phyloP scores from a whole-genome alignment of 2,797 vertebrate genomes.

The Eremophila alpestris region DNA sequence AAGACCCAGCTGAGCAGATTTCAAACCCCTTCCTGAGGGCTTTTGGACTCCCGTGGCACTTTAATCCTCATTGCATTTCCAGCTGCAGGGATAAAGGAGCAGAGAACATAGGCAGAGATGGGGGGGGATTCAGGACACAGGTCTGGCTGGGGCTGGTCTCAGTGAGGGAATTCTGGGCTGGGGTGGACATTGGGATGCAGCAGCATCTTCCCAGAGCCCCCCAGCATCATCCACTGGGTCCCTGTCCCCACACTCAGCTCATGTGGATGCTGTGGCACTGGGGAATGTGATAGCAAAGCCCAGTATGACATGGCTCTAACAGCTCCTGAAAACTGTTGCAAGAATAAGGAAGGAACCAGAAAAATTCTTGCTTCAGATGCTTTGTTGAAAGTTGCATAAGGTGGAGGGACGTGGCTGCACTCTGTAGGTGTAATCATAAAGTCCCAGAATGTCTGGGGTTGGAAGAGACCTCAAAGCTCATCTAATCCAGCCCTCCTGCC shows the following conservation, averaged over 20 bases:
- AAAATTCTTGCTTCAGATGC: not conserved
- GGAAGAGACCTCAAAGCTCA: not conserved
- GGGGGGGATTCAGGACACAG: not conserved
- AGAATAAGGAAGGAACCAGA: conserved; percentile 31
- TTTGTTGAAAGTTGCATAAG: not conserved
- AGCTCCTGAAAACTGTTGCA: not conserved
- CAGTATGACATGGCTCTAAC: not conserved
- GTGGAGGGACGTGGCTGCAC: not conserved
- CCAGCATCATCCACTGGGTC: not conserved
- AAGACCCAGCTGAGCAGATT: conserved; percentile 6
- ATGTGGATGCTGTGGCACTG: not conserved
- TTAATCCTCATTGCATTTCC: conserved; percentile 7
- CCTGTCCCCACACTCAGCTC: not conserved
- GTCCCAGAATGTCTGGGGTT: not conserved
- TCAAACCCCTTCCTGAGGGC: not conserved
- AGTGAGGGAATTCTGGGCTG: not conserved
- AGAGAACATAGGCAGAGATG: not conserved
- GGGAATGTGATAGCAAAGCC: not conserved
- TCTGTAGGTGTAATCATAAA: not conserved
- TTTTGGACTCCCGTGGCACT: not conserved
- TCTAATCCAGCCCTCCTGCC: not conserved
- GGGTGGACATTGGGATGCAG: not conserved
- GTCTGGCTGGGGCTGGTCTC: not conserved
- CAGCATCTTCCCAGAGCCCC: not conserved
- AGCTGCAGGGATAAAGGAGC: not conserved